Evolutionary conservation across 2,113 vertebrate species (phyloP), one percentile per base, ranked within the genome.

Genomic region (Monarcha castaneiventris): DNA sequence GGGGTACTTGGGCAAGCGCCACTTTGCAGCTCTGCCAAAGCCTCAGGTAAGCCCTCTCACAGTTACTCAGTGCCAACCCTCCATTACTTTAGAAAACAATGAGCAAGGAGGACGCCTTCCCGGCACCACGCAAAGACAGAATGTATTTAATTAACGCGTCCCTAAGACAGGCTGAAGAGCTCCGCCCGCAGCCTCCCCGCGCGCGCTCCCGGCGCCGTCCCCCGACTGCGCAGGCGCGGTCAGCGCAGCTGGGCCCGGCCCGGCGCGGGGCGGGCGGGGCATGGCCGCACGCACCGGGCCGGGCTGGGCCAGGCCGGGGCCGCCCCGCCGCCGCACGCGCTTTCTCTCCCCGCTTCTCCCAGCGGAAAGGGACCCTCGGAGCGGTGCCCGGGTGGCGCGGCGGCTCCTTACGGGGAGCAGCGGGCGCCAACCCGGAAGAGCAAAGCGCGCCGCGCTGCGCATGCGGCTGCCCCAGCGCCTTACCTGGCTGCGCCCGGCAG

Each of bases 121-220:
- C 0, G 2, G 2, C 30, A 10, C 23, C 10, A 5, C 0, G 23
- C 1, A 6, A 14, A 25, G 6, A 2, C 26, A 49, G 0, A 5
- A 3, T 0, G 2, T 2, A 2, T 4, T 51, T 18, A 8, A 48
- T 1, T 1, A 1, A 8, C 1, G 8, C 0, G 1, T 2, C 27
- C 43, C n/a, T 2, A 2, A 3, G 4, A 2, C 3, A 11, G 0
- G 5, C 18, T 6, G 12, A 1, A 23, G 0, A 8, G 15, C 3
- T 11, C 55, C n/a, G 3, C 27, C 52, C 52, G 0, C n/a, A 2
- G 1, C 4, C 30, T 4, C 16, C 23, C 23, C 12, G 37, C 54
- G 26, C 62, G 1, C 1, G 33, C 33, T 30, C 55, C 23, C 1
- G 25, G 29, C 29, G 3, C 23, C 33, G 0, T 30, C 16, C 5